Percentiles rank a stretch among this genome's conserved stretches.
phyloP scores from a whole-genome alignment of 1,140 invertebrate genomes.

The Drosophila repletoides region DNA sequence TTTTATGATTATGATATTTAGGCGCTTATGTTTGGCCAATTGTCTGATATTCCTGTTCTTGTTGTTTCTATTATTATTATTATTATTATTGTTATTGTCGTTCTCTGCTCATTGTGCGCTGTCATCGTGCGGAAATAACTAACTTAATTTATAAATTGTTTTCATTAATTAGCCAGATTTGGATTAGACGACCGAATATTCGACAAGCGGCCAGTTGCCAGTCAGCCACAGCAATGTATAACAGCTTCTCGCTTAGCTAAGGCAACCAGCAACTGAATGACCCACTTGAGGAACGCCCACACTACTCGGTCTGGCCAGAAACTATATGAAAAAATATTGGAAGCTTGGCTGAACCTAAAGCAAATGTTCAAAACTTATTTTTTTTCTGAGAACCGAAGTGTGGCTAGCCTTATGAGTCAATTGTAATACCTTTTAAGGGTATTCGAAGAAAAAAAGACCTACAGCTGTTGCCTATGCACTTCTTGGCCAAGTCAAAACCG shows the following conservation, averaged over 20 bases:
- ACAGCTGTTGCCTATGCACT: constrained; percentile 17
- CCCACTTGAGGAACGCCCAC: constrained; percentile 47
- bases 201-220: too few relatives aligned
- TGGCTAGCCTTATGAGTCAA: neutral
- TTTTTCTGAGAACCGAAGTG: too few relatives aligned
- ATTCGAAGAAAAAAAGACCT: neutral
- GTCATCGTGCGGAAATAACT: constrained; percentile 53
- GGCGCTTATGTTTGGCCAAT: constrained; percentile 32
- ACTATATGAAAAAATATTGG: constrained; percentile 27
- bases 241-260: neutral
- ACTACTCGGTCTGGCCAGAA: constrained; percentile 9
- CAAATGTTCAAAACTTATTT: too few relatives aligned
- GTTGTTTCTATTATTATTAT: constrained; percentile 25
- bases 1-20: constrained; percentile 73
- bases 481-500: constrained; percentile 11
- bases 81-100: neutral
- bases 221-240: constrained; percentile 9
- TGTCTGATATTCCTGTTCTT: constrained; percentile 13
- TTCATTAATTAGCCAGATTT: constrained; percentile 63
- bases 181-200: constrained; percentile 32
- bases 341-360: too few relatives aligned
- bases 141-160: constrained; percentile 79
- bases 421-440: neutral
- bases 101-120: too few relatives aligned
- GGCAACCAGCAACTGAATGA: constrained; percentile 29